A percentile compares a stretch with the other conserved stretches of the same genome.
Conservation (phyloP, 2,797 vertebrate genomes). For the Crenuchus spilurus region DNA sequence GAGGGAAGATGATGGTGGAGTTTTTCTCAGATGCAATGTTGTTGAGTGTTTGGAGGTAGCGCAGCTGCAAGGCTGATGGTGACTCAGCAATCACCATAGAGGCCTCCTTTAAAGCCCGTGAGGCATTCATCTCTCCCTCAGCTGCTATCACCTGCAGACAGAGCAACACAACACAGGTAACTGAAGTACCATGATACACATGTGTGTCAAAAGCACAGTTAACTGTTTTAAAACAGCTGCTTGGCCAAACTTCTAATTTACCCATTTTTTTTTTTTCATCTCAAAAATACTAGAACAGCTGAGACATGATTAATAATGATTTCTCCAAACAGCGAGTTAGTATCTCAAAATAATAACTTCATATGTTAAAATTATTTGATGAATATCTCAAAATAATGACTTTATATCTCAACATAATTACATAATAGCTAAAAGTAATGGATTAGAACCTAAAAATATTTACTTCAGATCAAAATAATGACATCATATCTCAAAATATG, state of each 20-base stretch:
- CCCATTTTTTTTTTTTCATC: too few species aligned
- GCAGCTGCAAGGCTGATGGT: constrained; percentile 76
- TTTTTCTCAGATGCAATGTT: constrained; percentile 77
- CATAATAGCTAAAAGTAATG: too few species aligned
- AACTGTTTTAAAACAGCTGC: background rate
- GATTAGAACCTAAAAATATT: too few species aligned
- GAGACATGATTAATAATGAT: too few species aligned
- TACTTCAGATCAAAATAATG: too few species aligned
- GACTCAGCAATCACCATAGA: constrained; percentile 78
- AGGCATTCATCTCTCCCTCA: constrained; percentile 81
- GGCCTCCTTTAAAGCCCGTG: constrained; percentile 79
- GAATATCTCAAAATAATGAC: too few species aligned
- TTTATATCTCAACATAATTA: too few species aligned
- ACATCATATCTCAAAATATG: too few species aligned
- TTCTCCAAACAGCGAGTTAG: too few species aligned
- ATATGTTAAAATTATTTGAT: too few species aligned
- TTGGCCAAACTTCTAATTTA: background rate
- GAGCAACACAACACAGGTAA: background rate
- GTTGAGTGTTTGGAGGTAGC: constrained; percentile 81
- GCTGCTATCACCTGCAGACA: constrained; percentile 76
- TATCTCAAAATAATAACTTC: too few species aligned
- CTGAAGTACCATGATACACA: background rate
- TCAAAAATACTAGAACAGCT: too few species aligned
- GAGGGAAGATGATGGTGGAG: constrained; percentile 81
- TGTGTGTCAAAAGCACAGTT: background rate